Conservation (phyloP, 2,113 vertebrate species). For the Rousettus leschenaultii region DNA sequence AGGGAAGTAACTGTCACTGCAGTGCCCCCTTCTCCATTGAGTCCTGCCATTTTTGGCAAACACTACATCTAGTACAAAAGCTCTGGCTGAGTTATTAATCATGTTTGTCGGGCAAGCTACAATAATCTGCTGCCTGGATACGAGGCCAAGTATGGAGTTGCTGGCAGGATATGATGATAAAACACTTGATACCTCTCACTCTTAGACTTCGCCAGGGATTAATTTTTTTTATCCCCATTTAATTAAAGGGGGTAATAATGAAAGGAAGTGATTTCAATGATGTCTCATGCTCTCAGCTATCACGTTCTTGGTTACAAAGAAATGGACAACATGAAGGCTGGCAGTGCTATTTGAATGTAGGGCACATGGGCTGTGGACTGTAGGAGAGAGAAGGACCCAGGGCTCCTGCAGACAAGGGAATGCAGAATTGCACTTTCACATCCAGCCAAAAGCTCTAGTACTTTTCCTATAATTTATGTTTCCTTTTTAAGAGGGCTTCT, state of each 20-base stretch:
- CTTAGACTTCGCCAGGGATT: not conserved
- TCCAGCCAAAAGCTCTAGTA: not conserved
- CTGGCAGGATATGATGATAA: slow-evolving; percentile 62
- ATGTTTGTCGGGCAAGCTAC: slow-evolving; percentile 79
- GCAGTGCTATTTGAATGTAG: not conserved
- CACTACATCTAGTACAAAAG: slow-evolving; percentile 62
- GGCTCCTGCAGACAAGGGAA: not conserved
- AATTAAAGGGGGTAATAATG: slow-evolving; percentile 46
- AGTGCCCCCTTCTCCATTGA: slow-evolving; percentile 48
- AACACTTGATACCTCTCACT: slow-evolving; percentile 58
- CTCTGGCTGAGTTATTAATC: slow-evolving; percentile 83
- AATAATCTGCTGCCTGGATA: slow-evolving; percentile 80
- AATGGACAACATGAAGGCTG: not conserved
- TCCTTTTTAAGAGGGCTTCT: not conserved
- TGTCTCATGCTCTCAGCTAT: not conserved
- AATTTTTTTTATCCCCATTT: slow-evolving; percentile 43
- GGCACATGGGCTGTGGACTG: not conserved
- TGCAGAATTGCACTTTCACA: not conserved
- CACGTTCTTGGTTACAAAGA: slow-evolving; percentile 29
- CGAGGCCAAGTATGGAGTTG: slow-evolving; percentile 56
- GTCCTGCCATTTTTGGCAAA: slow-evolving; percentile 82
- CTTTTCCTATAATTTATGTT: not conserved
- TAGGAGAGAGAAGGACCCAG: not conserved
- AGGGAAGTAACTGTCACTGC: slow-evolving; percentile 77
- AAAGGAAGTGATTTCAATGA: slow-evolving; percentile 36